phyloP scores from a whole-genome alignment of 2,888 invertebrate genomes.

The Parochlus steinenii region DNA sequence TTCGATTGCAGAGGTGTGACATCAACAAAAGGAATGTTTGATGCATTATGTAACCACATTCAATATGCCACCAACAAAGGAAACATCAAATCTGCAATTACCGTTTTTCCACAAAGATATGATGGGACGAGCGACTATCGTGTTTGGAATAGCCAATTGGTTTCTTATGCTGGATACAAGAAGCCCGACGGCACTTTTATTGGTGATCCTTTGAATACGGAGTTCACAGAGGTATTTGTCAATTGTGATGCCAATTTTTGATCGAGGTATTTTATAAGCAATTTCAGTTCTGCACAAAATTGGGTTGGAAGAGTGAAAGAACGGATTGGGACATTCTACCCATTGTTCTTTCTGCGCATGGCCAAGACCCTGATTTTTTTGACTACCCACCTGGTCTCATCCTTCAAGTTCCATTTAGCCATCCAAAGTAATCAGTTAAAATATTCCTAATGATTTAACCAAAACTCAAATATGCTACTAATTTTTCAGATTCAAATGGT shows the following conservation, averaged over 20 bases:
- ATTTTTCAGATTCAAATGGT: conserved; percentile 69
- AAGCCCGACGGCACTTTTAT: conserved; percentile 67
- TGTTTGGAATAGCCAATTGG: conserved; percentile 85
- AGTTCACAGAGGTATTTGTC: conserved; percentile 80
- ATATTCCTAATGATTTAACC: not conserved
- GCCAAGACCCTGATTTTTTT: conserved; percentile 94
- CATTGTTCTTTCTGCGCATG: conserved; percentile 82
- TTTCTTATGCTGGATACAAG: conserved; percentile 82
- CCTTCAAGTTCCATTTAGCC: conserved; percentile 67
- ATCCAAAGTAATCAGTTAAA: conserved; percentile 72
- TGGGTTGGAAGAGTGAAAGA: conserved; percentile 77
- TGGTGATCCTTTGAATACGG: conserved; percentile 77
- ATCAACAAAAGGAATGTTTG: conserved; percentile 92
- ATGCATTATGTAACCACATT: conserved; percentile 90
- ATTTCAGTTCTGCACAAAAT: conserved; percentile 61
- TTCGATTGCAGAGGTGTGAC: conserved; percentile 91
- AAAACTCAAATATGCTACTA: too few species aligned
- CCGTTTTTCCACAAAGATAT: conserved; percentile 83
- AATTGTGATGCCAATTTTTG: too few species aligned
- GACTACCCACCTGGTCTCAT: conserved; percentile 80
- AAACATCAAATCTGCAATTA: conserved; percentile 89
- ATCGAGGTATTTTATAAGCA: not conserved
- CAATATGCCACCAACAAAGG: conserved; percentile 96
- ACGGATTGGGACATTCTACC: conserved; percentile 81
- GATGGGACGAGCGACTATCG: conserved; percentile 79